A percentile compares a stretch with the other conserved stretches of the same genome.
Conservation (phyloP, 2,113 vertebrate genomes). For the Donacobius atricapilla region DNA sequence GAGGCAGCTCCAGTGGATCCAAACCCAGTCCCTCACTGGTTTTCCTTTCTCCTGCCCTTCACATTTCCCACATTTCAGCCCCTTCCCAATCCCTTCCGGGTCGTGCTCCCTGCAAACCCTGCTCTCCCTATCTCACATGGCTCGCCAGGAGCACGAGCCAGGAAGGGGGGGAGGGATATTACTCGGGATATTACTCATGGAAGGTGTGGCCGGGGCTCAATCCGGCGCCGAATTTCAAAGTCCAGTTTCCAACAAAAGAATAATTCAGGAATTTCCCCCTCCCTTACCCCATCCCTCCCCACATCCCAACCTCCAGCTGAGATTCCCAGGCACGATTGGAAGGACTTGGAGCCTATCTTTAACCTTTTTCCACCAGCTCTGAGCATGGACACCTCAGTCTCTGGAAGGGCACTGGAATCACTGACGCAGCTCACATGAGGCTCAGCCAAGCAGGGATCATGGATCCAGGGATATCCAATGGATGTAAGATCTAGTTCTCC, state of each 20-base stretch:
- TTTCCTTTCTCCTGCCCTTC: neutral
- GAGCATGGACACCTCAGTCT: neutral
- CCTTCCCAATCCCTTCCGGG: accelerated
- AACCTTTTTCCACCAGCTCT: neutral
- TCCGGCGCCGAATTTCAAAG: conserved; percentile 18
- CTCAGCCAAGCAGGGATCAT: neutral
- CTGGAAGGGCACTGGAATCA: accelerated
- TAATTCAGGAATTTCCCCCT: neutral
- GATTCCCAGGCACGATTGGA: neutral
- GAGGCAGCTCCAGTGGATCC: neutral
- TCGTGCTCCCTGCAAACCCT: neutral
- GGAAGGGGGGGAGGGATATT: neutral
- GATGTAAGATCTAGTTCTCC: accelerated
- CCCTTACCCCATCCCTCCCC: neutral
- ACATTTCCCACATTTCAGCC: neutral
- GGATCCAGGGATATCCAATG: neutral
- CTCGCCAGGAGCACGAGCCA: accelerated
- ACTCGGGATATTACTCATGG: neutral
- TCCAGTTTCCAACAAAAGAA: neutral
- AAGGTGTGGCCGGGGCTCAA: neutral
- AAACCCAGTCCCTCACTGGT: accelerated
- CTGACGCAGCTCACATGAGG: neutral
- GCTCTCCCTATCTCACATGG: neutral
- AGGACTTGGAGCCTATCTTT: neutral
- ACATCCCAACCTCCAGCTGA: too few relatives aligned